Percentiles rank a stretch among this genome's conserved stretches.
phyloP scores from a whole-genome alignment of 2,113 vertebrate genomes.

The Trogon melanurus region DNA sequence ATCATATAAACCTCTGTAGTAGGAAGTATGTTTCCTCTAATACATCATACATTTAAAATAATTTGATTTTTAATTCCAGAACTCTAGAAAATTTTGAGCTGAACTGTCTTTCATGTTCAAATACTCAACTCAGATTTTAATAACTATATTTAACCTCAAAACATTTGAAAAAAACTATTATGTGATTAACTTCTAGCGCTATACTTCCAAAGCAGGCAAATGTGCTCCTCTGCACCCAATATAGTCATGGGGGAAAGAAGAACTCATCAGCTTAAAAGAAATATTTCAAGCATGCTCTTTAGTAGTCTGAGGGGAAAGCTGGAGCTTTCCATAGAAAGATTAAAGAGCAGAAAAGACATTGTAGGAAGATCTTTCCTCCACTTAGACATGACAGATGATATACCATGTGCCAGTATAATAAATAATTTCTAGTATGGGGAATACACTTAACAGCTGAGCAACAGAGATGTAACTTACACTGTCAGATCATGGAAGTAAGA shows the following conservation, averaged over 20 bases:
- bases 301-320: neutral
- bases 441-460: slow-evolving; percentile 24
- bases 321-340: slow-evolving; percentile 1
- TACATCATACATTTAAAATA: neutral
- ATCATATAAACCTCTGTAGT: too few species aligned
- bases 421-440: slow-evolving; percentile 49
- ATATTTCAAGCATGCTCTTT: neutral
- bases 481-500: neutral
- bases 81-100: neutral
- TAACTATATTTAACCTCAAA: neutral
- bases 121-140: neutral
- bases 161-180: neutral
- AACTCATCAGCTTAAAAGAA: neutral
- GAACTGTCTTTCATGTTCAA: neutral
- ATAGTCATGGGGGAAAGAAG: neutral
- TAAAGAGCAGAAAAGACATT: slow-evolving; percentile 7
- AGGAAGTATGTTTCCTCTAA: neutral
- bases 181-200: neutral
- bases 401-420: slow-evolving; percentile 9
- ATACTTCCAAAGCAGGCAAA: neutral
- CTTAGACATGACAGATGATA: slow-evolving; percentile 30
- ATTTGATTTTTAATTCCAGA: neutral
- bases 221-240: neutral
- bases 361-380: neutral
- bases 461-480: slow-evolving; percentile 25